Percentiles rank a stretch among this genome's conserved stretches.
phyloP scores from a whole-genome alignment of 2,113 vertebrate species.

The Buteo buteo region DNA sequence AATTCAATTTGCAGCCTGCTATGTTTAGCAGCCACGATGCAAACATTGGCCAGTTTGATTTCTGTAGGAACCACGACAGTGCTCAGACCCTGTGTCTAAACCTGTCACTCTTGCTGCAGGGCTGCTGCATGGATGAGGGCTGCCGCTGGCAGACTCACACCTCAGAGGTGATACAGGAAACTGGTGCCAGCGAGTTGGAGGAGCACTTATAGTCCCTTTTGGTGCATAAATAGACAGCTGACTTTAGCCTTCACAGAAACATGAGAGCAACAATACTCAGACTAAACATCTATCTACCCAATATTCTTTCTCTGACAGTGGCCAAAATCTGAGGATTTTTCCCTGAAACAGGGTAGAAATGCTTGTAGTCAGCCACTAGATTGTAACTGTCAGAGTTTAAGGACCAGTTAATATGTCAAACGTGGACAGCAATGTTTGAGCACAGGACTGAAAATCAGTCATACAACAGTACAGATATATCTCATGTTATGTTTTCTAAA shows the following conservation, averaged over 20 bases:
- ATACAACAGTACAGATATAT: background rate
- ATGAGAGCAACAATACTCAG: background rate
- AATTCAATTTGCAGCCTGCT: background rate
- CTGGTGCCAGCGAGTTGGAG: background rate
- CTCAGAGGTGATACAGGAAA: background rate
- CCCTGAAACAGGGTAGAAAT: background rate
- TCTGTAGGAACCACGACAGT: background rate
- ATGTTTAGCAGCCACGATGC: background rate
- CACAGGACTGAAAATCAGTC: background rate
- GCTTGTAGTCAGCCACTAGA: background rate
- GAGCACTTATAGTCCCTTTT: background rate
- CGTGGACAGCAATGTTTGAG: background rate
- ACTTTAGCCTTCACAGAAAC: background rate
- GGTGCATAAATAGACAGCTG: background rate
- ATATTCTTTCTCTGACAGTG: background rate
- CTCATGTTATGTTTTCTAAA: background rate
- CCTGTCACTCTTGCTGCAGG: background rate
- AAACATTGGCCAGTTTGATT: background rate
- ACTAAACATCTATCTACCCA: background rate
- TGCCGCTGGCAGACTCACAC: background rate
- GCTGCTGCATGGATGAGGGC: background rate
- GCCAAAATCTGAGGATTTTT: background rate
- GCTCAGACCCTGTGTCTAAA: background rate
- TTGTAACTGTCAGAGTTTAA: background rate
- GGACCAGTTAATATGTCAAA: background rate